Evolutionary conservation across 2,888 invertebrate genomes (phyloP).

Genomic region (Linnaemya tessellans): DNA sequence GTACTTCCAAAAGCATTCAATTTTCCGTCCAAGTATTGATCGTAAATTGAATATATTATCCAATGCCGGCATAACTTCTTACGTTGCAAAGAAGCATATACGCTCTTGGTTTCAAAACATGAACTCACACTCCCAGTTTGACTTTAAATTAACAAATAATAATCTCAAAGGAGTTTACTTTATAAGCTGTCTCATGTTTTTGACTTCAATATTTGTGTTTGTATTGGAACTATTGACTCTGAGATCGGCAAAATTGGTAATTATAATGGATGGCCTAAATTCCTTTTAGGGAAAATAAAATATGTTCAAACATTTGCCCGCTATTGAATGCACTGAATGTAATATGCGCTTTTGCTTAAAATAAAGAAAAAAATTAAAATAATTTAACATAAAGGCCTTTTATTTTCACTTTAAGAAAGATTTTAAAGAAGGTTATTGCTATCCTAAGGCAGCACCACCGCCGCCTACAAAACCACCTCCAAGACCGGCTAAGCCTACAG

Average conservation of each 20-base stretch:
- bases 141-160: slow-evolving; percentile 48
- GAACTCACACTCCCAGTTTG: slow-evolving; percentile 39
- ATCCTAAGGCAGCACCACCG: slow-evolving; percentile 66
- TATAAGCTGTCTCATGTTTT: slow-evolving; percentile 57
- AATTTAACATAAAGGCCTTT: not conserved
- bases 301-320: not conserved
- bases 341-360: not conserved
- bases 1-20: slow-evolving; percentile 76
- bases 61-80: slow-evolving; percentile 74
- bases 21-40: slow-evolving; percentile 75
- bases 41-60: slow-evolving; percentile 75
- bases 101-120: slow-evolving; percentile 30
- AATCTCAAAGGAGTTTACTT: slow-evolving; percentile 70
- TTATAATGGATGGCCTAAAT: slow-evolving; percentile 40
- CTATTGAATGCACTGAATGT: no score
- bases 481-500: slow-evolving; percentile 75
- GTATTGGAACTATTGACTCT: slow-evolving; percentile 66
- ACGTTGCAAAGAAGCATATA: slow-evolving; percentile 55
- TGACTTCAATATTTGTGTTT: slow-evolving; percentile 65
- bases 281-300: not conserved
- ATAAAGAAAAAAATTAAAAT: not conserved
- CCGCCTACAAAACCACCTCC: slow-evolving; percentile 74
- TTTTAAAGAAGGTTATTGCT: not conserved
- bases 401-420: no score
- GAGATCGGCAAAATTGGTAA: slow-evolving; percentile 29